Evolutionary conservation across 2,797 vertebrate species (phyloP).

Genomic region (Anas capensis): DNA sequence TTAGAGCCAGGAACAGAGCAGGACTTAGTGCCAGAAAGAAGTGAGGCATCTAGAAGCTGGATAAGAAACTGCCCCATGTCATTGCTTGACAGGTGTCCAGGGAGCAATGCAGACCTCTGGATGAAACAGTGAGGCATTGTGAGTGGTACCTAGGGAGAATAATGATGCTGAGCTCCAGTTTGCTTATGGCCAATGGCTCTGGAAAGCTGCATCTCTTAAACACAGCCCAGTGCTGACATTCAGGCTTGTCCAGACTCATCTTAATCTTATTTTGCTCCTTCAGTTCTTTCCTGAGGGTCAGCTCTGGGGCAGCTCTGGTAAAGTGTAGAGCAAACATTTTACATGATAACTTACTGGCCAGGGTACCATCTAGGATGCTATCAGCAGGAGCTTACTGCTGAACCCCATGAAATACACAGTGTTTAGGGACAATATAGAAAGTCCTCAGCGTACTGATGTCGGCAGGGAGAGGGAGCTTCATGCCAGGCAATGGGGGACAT

Average conservation of each 20-base stretch:
- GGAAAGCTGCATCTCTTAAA: neutral
- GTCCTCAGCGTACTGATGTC: too few relatives aligned
- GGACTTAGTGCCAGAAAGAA: neutral
- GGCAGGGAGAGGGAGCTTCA: neutral
- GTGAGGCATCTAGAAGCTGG: neutral
- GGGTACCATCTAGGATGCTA: neutral
- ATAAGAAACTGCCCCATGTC: neutral
- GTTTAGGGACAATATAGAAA: neutral
- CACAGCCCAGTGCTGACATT: neutral
- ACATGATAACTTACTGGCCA: neutral
- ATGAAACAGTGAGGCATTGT: accelerated
- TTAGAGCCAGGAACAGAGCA: neutral
- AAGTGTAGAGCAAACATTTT: neutral
- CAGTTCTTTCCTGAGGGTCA: neutral
- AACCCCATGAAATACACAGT: neutral
- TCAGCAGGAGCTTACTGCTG: neutral
- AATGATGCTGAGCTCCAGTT: neutral
- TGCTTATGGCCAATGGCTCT: neutral
- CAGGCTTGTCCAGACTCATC: neutral
- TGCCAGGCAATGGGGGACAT: neutral
- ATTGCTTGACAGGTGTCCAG: too few relatives aligned
- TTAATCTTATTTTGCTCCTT: neutral
- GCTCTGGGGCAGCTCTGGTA: neutral
- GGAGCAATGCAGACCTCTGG: neutral
- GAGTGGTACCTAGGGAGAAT: accelerated